These are phyloP conservation scores for Nowickia ferox DNA, from an alignment of 2,888 invertebrate genomes.

Conservation along the genomic window DNA sequence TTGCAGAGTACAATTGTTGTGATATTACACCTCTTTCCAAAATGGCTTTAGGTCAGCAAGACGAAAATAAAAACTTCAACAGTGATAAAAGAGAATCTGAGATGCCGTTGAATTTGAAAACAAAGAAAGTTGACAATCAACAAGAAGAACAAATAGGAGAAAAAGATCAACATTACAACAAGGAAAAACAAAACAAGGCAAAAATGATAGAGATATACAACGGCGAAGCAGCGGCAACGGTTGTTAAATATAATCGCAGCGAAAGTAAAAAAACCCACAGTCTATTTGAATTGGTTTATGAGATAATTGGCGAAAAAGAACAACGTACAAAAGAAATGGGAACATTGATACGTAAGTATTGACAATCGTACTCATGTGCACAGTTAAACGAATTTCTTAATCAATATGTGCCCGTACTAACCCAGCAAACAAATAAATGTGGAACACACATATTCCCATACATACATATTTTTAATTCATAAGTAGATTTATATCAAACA, in stretches of 20 bases:
- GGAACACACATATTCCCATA: too few relatives aligned
- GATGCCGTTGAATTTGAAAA: conserved; percentile 36
- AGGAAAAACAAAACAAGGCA: conserved; percentile 41
- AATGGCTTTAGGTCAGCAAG: conserved; percentile 58
- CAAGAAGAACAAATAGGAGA: conserved; percentile 21
- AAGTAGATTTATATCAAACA: too few relatives aligned
- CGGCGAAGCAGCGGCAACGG: conserved; percentile 39
- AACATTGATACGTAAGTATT: conserved; percentile 73
- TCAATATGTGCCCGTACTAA: background rate
- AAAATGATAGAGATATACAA: conserved; percentile 40
- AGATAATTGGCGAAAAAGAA: conserved; percentile 69
- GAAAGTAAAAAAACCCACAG: conserved; percentile 66
- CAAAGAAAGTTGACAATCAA: conserved; percentile 30
- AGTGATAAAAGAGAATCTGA: conserved; percentile 57
- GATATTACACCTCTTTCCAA: conserved; percentile 18
- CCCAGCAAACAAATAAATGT: background rate
- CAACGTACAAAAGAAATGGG: conserved; percentile 73
- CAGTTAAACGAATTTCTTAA: background rate
- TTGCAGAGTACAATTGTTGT: conserved; percentile 40
- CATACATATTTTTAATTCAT: too few relatives aligned
- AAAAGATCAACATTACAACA: conserved; percentile 40
- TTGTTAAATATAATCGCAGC: conserved; percentile 65
- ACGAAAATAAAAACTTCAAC: conserved; percentile 19
- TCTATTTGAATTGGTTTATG: conserved; percentile 69
- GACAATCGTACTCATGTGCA: background rate